Evolutionary conservation across 2,888 invertebrate species (phyloP), one percentile per base, ranked within the genome.

Genomic region (Acrobasis suavella): DNA sequence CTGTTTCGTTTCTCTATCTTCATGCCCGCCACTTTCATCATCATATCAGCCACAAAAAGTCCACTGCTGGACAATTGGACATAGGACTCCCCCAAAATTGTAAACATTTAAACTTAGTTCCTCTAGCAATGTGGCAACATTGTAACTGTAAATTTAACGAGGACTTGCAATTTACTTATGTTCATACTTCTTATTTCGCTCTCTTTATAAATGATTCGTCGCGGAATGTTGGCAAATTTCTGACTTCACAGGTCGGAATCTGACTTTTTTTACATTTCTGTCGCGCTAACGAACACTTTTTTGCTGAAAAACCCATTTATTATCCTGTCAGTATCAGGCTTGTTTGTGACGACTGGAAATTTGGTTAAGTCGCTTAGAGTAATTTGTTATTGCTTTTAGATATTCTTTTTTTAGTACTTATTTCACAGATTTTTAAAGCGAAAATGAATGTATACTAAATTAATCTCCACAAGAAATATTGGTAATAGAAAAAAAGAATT

Each of bases 181-280:
- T 81, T 81, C 80, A 69, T 72, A 73, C 75, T 85, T 87, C 81
- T 87, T 87, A 84, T 87, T 87, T 85, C 71, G 71, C 69, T 69
- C 73, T 68, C 79, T 81, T 87, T 86, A 89, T 85, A 83, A 87
- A 88, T 85, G 83, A 85, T 78, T 78, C 78, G 75, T 76, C 77
- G 73, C 62, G 82, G 81, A 85, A 87, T 82, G 81, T 76, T 67
- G 69, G 83, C 83, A 87, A 85, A 86, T 87, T 85, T 75, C 70
- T 67, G 72, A 67, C 68, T 71, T 69, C 69, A 71, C 66, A 66
- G 75, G 73, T 74, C 75, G 70, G 58, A 64, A 50, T 72, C 69
- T 68, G 66, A 50, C 66, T 69, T 71, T 74, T 71, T 65, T 22
- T 59, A 51, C 32, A 49, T 55, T 61, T 49, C 32, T 58, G 62